Conservation (phyloP, 2,113 vertebrate species). For the Misgurnus mizolepis region DNA sequence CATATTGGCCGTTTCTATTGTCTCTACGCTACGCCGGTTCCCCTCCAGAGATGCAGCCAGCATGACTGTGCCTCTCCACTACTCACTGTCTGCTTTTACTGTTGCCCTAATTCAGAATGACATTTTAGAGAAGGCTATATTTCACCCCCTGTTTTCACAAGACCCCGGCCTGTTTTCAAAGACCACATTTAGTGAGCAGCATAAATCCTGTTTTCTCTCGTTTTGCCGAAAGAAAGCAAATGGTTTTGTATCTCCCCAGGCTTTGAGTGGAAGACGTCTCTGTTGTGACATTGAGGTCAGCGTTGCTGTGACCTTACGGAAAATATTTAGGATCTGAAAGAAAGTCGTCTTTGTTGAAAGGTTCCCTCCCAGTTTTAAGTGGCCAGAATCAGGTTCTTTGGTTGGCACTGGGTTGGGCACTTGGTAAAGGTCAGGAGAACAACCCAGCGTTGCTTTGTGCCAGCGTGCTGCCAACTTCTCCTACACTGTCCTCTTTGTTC, state of each 20-base stretch:
- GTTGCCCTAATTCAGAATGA: conserved; percentile 50
- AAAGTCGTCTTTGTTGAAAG: conserved; percentile 56
- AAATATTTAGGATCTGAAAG: conserved; percentile 60
- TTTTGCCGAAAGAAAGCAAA: background rate
- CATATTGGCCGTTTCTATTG: background rate
- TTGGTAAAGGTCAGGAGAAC: conserved; percentile 64
- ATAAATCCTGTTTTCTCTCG: conserved; percentile 9
- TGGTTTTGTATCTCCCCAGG: conserved; percentile 11
- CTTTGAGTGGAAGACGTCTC: conserved; percentile 9
- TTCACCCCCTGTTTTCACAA: conserved; percentile 54
- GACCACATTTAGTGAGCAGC: conserved; percentile 18
- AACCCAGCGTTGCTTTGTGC: conserved; percentile 51
- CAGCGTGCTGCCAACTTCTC: conserved; percentile 42
- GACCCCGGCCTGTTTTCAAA: conserved; percentile 41
- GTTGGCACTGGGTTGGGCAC: conserved; percentile 49
- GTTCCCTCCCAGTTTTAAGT: conserved; percentile 25
- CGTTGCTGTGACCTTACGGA: conserved; percentile 50
- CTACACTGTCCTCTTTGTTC: conserved; percentile 58
- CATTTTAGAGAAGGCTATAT: conserved; percentile 49
- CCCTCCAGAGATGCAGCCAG: conserved; percentile 4
- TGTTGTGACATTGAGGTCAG: conserved; percentile 40
- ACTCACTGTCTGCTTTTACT: conserved; percentile 1
- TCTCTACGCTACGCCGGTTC: background rate
- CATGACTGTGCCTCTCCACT: background rate
- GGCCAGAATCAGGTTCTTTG: conserved; percentile 21